These are phyloP conservation scores for Perdita meconis DNA, from an alignment of 2,888 invertebrate species.

Conservation along the genomic window DNA sequence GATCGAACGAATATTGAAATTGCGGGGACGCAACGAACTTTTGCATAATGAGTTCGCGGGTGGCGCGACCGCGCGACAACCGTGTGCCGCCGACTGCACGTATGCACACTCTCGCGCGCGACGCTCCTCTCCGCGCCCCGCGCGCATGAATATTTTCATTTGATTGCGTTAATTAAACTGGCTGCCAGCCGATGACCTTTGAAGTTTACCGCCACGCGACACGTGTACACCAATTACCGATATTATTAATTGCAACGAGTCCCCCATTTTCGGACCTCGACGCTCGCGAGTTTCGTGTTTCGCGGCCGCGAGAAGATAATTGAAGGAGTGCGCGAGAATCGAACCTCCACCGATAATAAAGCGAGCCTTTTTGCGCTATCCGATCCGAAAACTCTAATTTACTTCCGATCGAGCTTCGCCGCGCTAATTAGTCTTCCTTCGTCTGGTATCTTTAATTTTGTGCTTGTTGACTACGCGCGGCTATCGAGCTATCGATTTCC, in stretches of 20 bases:
- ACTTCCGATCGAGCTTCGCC: neutral
- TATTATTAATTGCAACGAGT: slow-evolving; percentile 73
- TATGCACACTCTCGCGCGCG: slow-evolving; percentile 31
- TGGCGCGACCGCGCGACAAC: slow-evolving; percentile 31
- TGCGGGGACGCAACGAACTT: slow-evolving; percentile 78
- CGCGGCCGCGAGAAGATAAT: slow-evolving; percentile 31
- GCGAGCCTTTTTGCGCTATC: neutral
- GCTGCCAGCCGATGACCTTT: slow-evolving; percentile 77
- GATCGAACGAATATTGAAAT: slow-evolving; percentile 80
- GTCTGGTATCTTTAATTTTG: neutral
- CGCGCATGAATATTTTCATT: slow-evolving; percentile 81
- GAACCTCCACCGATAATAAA: neutral
- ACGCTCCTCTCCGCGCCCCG: slow-evolving; percentile 25
- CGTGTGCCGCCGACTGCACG: slow-evolving; percentile 25
- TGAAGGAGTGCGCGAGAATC: slow-evolving; percentile 29
- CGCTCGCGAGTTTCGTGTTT: slow-evolving; percentile 23
- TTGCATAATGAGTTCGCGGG: slow-evolving; percentile 80
- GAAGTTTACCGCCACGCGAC: slow-evolving; percentile 75
- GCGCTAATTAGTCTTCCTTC: neutral
- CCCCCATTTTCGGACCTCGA: slow-evolving; percentile 58
- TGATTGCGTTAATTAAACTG: slow-evolving; percentile 80
- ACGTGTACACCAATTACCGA: slow-evolving; percentile 74
- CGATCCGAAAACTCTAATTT: neutral
- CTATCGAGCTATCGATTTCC: neutral
- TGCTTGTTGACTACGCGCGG: no score